Percentiles rank a stretch among this genome's conserved stretches.
Conservation (phyloP, 2,113 vertebrate genomes). For the Sander lucioperca region DNA sequence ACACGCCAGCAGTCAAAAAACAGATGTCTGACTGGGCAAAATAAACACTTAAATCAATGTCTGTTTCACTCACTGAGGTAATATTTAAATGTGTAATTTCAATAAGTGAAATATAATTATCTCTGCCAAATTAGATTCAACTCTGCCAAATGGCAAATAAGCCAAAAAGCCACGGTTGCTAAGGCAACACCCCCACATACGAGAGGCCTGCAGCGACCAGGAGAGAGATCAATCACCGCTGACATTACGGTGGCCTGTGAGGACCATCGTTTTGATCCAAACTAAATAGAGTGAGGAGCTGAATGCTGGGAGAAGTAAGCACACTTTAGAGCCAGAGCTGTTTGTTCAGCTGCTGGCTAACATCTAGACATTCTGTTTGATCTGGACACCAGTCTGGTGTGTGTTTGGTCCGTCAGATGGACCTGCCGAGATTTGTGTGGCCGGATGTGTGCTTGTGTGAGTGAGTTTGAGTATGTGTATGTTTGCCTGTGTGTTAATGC, state of each 20-base stretch:
- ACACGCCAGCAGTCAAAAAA: conserved; percentile 13
- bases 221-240: conserved; percentile 70
- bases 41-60: conserved; percentile 25
- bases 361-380: conserved; percentile 68
- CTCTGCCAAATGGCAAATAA: conserved; percentile 30
- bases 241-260: conserved; percentile 62
- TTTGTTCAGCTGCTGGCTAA: conserved; percentile 82
- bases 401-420: conserved; percentile 16
- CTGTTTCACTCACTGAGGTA: not conserved
- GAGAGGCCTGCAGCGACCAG: conserved; percentile 47
- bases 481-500: not conserved
- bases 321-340: conserved; percentile 57
- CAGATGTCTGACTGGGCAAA: conserved; percentile 21
- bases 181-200: conserved; percentile 52
- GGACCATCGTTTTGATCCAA: conserved; percentile 67
- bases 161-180: conserved; percentile 60
- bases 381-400: conserved; percentile 56
- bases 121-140: conserved; percentile 37
- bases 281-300: conserved; percentile 66
- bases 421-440: not conserved
- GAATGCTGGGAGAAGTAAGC: conserved; percentile 68
- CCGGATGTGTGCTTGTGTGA: not conserved
- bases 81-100: conserved; percentile 47
- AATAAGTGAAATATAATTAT: conserved; percentile 60
- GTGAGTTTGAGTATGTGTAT: not conserved